These are phyloP conservation scores for Ochropleura leucogaster DNA, from an alignment of 2,888 invertebrate genomes.

Conservation along the genomic window DNA sequence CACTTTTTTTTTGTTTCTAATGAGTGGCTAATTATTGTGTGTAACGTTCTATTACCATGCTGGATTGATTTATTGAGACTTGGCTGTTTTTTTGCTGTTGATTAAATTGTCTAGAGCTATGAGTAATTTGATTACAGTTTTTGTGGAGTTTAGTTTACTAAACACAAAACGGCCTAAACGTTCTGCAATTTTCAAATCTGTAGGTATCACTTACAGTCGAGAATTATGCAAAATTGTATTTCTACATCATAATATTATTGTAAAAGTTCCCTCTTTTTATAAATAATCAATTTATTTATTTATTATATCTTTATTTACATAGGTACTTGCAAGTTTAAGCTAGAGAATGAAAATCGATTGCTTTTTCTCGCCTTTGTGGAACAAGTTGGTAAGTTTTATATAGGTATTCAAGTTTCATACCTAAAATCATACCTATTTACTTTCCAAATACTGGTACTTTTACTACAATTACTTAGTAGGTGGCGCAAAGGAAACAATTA, in stretches of 20 bases:
- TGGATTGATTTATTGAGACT: constrained; percentile 47
- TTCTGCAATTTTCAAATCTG: not conserved
- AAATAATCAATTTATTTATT: too few species aligned
- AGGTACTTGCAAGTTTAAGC: not conserved
- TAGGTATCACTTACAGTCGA: not conserved
- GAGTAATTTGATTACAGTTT: not conserved
- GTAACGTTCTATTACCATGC: constrained; percentile 41
- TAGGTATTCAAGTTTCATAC: constrained; percentile 17
- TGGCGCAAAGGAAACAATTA: constrained; percentile 49
- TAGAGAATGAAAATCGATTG: not conserved
- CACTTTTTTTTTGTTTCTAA: constrained; percentile 48
- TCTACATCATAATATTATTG: not conserved
- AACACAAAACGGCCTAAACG: not conserved
- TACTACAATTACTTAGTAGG: constrained; percentile 28
- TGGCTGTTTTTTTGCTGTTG: constrained; percentile 8
- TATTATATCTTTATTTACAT: too few species aligned
- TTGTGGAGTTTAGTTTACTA: not conserved
- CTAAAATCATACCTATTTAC: constrained; percentile 18
- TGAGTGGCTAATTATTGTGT: constrained; percentile 55
- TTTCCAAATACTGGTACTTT: constrained; percentile 27
- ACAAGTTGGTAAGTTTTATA: not conserved
- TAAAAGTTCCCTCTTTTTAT: too few species aligned
- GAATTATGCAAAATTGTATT: not conserved
- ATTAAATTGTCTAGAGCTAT: constrained; percentile 8
- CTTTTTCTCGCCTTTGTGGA: not conserved